Conservation (phyloP, 2,888 invertebrate genomes). For the Agonopterix subpropinquella region DNA sequence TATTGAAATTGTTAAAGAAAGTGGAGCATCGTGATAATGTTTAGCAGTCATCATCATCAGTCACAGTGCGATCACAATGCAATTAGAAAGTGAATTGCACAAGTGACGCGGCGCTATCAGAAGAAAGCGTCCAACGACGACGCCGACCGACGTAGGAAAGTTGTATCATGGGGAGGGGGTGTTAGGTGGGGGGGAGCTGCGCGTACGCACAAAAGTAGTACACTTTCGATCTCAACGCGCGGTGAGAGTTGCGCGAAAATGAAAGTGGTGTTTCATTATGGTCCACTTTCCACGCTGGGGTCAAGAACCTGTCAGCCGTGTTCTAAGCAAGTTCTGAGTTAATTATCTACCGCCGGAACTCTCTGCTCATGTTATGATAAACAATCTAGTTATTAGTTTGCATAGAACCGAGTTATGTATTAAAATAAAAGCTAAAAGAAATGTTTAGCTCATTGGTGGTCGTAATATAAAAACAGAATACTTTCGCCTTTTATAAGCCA, state of each 20-base stretch:
- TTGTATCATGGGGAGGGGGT: slow-evolving; percentile 33
- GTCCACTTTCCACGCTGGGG: slow-evolving; percentile 67
- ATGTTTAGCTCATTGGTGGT: neutral
- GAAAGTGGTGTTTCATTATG: slow-evolving; percentile 77
- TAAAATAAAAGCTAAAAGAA: no score
- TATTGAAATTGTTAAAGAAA: slow-evolving; percentile 31
- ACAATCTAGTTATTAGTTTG: slow-evolving; percentile 4
- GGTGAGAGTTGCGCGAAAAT: slow-evolving; percentile 78
- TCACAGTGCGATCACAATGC: slow-evolving; percentile 66
- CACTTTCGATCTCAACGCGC: slow-evolving; percentile 72
- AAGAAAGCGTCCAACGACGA: slow-evolving; percentile 74
- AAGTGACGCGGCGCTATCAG: slow-evolving; percentile 48
- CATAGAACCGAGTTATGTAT: neutral
- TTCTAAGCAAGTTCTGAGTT: slow-evolving; percentile 45
- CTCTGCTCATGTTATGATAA: slow-evolving; percentile 6
- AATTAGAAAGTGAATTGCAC: slow-evolving; percentile 73
- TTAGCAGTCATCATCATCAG: slow-evolving; percentile 48
- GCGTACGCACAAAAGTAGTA: slow-evolving; percentile 69
- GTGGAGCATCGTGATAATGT: slow-evolving; percentile 55
- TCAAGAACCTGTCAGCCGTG: slow-evolving; percentile 56
- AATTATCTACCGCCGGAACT: slow-evolving; percentile 39
- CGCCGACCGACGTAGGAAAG: slow-evolving; percentile 63
- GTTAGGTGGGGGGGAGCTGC: slow-evolving; percentile 31
- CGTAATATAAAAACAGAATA: slow-evolving; percentile 2
- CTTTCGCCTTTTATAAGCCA: slow-evolving; percentile 2